Percentiles rank a stretch among this genome's conserved stretches.
Conservation (phyloP, 2,797 vertebrate species). For the Neopelma chrysocephalum region DNA sequence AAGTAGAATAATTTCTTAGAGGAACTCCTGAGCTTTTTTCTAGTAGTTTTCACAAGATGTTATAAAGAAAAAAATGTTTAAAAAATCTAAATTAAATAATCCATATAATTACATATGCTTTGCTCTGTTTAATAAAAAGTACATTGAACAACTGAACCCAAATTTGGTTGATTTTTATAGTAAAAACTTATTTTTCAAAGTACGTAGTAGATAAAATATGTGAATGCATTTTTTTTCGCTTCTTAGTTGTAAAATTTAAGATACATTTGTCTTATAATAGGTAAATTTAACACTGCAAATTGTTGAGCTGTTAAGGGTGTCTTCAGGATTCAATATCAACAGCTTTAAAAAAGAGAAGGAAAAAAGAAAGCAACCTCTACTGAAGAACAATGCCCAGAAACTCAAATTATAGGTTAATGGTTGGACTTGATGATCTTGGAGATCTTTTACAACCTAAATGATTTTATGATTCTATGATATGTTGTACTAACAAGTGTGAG, state of each 20-base stretch:
- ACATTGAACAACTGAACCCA: not conserved
- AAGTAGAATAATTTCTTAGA: slow-evolving; percentile 58
- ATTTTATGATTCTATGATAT: not conserved
- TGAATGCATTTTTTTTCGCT: not conserved
- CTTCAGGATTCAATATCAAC: not conserved
- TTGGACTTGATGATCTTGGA: not conserved
- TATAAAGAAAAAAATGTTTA: slow-evolving; percentile 27
- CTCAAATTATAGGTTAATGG: not conserved
- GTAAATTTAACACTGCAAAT: not conserved
- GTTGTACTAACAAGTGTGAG: not conserved
- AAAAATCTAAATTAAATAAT: slow-evolving; percentile 9
- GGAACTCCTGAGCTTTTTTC: slow-evolving; percentile 33
- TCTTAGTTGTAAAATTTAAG: not conserved
- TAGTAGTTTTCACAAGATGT: slow-evolving; percentile 31
- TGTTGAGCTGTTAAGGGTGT: not conserved
- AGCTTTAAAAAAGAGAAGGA: not conserved
- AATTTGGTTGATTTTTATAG: not conserved
- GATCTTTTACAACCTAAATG: not conserved
- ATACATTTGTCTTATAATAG: not conserved
- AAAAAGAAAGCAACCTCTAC: too few relatives aligned
- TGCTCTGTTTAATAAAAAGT: slow-evolving; percentile 21
- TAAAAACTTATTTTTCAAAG: not conserved
- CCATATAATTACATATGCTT: not conserved
- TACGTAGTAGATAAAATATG: not conserved
- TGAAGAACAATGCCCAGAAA: not conserved